Percentiles rank a stretch among this genome's conserved stretches.
These are phyloP conservation scores for Parasteatoda lunata DNA, from an alignment of 2,888 invertebrate genomes.

Conservation along the genomic window DNA sequence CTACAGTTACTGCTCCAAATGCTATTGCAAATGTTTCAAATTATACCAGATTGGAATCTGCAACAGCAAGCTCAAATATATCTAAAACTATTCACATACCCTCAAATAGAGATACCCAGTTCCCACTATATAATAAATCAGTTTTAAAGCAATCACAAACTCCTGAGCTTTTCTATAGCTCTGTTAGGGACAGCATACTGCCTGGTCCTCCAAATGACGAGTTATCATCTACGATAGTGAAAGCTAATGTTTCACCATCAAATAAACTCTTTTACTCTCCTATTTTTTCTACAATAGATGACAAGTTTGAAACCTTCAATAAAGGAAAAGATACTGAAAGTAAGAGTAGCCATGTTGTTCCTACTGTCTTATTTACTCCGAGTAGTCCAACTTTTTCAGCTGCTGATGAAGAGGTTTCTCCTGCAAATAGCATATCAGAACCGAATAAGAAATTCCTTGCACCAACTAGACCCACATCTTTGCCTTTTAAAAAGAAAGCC, in stretches of 20 bases:
- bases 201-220: slow-evolving; percentile 13
- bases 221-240: slow-evolving; percentile 10
- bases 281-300: slow-evolving; percentile 30
- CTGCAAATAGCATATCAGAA: slow-evolving; percentile 50
- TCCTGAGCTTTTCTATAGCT: slow-evolving; percentile 11
- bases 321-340: slow-evolving; percentile 19
- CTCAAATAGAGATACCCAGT: not conserved
- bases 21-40: slow-evolving; percentile 25
- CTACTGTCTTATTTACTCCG: slow-evolving; percentile 62
- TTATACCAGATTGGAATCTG: slow-evolving; percentile 13
- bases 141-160: slow-evolving; percentile 14
- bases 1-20: slow-evolving; percentile 24
- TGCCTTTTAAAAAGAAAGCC: slow-evolving; percentile 88
- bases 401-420: slow-evolving; percentile 23
- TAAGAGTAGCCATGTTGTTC: slow-evolving; percentile 33
- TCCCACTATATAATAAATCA: slow-evolving; percentile 9
- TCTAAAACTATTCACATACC: slow-evolving; percentile 8
- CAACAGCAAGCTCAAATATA: slow-evolving; percentile 14
- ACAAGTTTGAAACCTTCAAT: slow-evolving; percentile 10
- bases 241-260: slow-evolving; percentile 11
- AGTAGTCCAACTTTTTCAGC: slow-evolving; percentile 54
- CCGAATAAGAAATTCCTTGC: slow-evolving; percentile 56
- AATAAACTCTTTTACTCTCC: slow-evolving; percentile 52
- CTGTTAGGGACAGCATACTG: slow-evolving; percentile 5
- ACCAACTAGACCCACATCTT: slow-evolving; percentile 81